phyloP scores from a whole-genome alignment of 2,888 invertebrate species.

The Selenia dentaria region DNA sequence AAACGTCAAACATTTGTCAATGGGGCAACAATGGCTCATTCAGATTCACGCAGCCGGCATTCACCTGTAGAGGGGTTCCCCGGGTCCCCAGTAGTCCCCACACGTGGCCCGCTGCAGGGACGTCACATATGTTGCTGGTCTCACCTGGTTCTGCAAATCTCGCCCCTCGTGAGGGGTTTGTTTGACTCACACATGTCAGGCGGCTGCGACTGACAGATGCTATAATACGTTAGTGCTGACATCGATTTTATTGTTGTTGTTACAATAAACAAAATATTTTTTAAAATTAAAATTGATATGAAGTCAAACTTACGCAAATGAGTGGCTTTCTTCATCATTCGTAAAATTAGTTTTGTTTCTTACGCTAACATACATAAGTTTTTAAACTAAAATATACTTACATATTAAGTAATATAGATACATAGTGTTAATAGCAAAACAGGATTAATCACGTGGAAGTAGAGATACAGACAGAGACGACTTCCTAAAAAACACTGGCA shows the following conservation, averaged over 20 bases:
- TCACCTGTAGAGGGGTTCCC: constrained; percentile 79
- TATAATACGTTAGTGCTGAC: constrained; percentile 79
- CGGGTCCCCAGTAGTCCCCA: constrained; percentile 42
- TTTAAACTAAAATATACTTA: too few species aligned
- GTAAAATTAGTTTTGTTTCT: too few species aligned
- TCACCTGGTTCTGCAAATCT: constrained; percentile 73
- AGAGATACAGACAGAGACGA: too few species aligned
- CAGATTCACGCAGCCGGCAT: constrained; percentile 60
- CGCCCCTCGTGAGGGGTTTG: constrained; percentile 72
- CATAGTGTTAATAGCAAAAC: too few species aligned
- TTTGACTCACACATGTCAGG: constrained; percentile 75
- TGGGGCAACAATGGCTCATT: constrained; percentile 75
- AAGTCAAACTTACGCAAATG: too few species aligned
- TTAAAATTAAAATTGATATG: too few species aligned
- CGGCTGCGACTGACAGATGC: constrained; percentile 82
- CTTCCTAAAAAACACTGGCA: too few species aligned
- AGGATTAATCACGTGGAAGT: too few species aligned
- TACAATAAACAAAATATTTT: constrained; percentile 24
- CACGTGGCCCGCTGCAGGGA: constrained; percentile 58
- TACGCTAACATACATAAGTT: too few species aligned
- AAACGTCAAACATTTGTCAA: constrained; percentile 73
- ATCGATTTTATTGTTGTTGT: constrained; percentile 64
- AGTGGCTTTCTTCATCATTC: too few species aligned
- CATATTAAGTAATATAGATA: too few species aligned
- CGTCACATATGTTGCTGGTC: constrained; percentile 52